These are phyloP conservation scores for Reticulitermes speratus DNA, from an alignment of 1,140 invertebrate genomes.

Conservation along the genomic window DNA sequence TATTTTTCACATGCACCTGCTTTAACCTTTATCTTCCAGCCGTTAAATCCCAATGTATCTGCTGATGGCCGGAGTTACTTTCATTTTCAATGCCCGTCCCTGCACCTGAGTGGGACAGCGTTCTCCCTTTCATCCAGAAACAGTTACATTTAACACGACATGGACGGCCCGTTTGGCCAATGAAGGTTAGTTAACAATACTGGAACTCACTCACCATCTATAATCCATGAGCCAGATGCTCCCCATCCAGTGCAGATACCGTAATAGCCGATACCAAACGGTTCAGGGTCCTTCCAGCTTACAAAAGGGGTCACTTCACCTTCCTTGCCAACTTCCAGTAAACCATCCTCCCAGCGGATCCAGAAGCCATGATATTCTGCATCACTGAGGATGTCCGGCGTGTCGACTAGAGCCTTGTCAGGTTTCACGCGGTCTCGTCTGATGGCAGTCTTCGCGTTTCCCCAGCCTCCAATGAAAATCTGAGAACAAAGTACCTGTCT, in stretches of 20 bases:
- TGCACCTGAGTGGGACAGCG: too few species aligned
- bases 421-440: slow-evolving; percentile 75
- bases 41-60: too few species aligned
- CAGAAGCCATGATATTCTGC: slow-evolving; percentile 79
- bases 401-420: slow-evolving; percentile 70
- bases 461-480: slow-evolving; percentile 82
- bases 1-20: too few species aligned
- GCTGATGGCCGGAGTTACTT: too few species aligned
- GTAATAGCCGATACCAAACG: slow-evolving; percentile 66
- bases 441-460: slow-evolving; percentile 78
- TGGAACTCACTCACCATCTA: slow-evolving; percentile 62
- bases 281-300: slow-evolving; percentile 65
- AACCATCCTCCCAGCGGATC: slow-evolving; percentile 71
- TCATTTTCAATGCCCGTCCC: too few species aligned
- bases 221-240: slow-evolving; percentile 74
- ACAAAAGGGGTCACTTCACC: slow-evolving; percentile 69
- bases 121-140: background rate
- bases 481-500: slow-evolving; percentile 38
- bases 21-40: too few species aligned
- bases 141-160: background rate
- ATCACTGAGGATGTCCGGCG: slow-evolving; percentile 64
- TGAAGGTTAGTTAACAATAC: background rate
- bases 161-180: too few species aligned
- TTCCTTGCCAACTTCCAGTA: slow-evolving; percentile 64
- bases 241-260: slow-evolving; percentile 86